A percentile compares a stretch with the other conserved stretches of the same genome.
Evolutionary conservation across 2,888 invertebrate species (phyloP).

Genomic region (Agrotis exclamationis): DNA sequence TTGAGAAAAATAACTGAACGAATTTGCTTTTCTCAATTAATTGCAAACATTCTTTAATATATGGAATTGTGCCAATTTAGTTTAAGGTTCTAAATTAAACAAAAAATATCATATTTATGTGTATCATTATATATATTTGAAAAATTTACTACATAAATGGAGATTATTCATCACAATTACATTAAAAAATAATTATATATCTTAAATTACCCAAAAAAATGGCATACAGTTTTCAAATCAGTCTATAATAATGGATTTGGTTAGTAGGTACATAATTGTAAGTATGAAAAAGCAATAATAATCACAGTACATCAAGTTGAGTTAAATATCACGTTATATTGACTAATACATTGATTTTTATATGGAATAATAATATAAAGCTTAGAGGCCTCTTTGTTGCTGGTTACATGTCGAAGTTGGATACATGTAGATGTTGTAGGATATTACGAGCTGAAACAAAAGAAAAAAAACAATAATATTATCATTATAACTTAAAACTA

Average conservation of each 20-base stretch:
- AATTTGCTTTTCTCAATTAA: constrained; percentile 88
- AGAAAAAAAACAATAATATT: constrained; percentile 2
- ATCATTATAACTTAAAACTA: no score
- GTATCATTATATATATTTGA: constrained; percentile 58
- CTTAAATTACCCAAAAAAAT: constrained; percentile 30
- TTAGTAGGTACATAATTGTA: constrained; percentile 62
- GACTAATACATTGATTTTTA: constrained; percentile 31
- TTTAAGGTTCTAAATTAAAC: constrained; percentile 71
- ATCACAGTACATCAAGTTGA: constrained; percentile 27
- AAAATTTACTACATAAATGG: constrained; percentile 36
- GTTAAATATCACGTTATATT: constrained; percentile 50
- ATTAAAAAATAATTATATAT: constrained; percentile 30
- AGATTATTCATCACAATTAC: constrained; percentile 49
- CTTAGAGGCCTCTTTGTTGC: constrained; percentile 10
- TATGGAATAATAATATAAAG: constrained; percentile 11
- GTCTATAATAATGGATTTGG: constrained; percentile 61
- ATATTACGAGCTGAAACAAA: constrained; percentile 94
- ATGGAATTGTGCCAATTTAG: constrained; percentile 78
- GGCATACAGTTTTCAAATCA: constrained; percentile 62
- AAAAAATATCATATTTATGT: constrained; percentile 49
- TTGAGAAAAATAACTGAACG: constrained; percentile 87
- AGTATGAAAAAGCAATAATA: constrained; percentile 26
- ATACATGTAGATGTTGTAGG: constrained; percentile 95
- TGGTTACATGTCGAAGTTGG: constrained; percentile 93
- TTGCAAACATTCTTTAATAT: constrained; percentile 71